Evolutionary conservation across 2,113 vertebrate species (phyloP), one percentile per base, ranked within the genome.

Genomic region (Anarhynchus alexandrinus): DNA sequence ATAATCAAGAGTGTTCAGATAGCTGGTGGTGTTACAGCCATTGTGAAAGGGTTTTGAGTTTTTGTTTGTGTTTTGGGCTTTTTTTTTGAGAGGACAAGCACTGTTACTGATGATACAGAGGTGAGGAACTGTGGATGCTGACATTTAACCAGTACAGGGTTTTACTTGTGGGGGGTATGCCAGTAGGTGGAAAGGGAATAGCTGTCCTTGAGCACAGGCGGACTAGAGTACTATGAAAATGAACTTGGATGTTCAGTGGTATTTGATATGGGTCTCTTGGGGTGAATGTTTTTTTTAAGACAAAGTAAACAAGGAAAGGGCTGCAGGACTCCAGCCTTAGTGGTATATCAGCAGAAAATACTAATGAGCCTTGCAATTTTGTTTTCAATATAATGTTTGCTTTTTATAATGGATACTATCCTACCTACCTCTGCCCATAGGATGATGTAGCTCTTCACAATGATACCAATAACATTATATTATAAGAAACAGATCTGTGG

Each of bases 141-240:
- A 36, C 82, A 38, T 30, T 30, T 49, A 18, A 18, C 17, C 71
- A 45, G 25, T 34, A n/a, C 18, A 38, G 27, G 10, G 3, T 71
- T 14, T 65, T 83, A 25, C 16, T 43, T 2, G 1, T n/a, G 30
- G 34, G 49, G 1, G 0, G 8, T 73, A 34, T 14, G 10, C 40
- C 42, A 74, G 36, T 40, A 64, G 32, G 15, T 71, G 38, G 25
- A 71, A 91, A 67, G 32, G 16, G 8, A 84, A 18, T 36, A 73
- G 18, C 69, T 84, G 47, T 61, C 57, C 54, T 84, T 80, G 25
- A 64, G 15, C 32, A 11, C 27, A 20, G 27, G 14, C 34, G 55
- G 20, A 16, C 45, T 64, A 49, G 19, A 66, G 43, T 26, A 9
- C 73, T 55, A 9, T 55, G 47, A 36, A 85, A 79, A 72, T 74